Percentiles rank a stretch among this genome's conserved stretches.
These are phyloP conservation scores for Zaprionus davidi DNA, from an alignment of 1,140 invertebrate species.

Conservation along the genomic window DNA sequence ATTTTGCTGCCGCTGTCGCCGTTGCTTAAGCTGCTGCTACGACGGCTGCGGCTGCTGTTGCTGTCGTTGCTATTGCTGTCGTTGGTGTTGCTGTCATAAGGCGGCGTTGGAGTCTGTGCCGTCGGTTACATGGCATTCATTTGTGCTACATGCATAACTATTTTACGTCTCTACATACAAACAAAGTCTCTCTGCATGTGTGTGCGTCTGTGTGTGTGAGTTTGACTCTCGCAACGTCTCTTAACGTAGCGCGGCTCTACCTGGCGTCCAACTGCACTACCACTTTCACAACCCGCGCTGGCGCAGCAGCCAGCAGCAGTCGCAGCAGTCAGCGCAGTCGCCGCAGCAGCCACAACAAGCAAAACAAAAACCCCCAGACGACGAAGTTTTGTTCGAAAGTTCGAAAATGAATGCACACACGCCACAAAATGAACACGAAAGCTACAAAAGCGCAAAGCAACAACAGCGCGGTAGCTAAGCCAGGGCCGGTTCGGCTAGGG, in stretches of 20 bases:
- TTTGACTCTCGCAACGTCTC: neutral
- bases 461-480: neutral
- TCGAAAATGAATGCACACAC: conserved; percentile 71
- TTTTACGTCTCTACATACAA: conserved; percentile 55
- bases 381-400: conserved; percentile 52
- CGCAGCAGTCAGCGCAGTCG: conserved; percentile 33
- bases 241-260: conserved; percentile 28
- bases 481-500: conserved; percentile 62
- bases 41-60: conserved; percentile 9
- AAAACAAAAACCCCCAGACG: conserved; percentile 56
- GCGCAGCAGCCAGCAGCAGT: conserved; percentile 19
- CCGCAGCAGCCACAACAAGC: conserved; percentile 37
- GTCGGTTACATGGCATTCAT: conserved; percentile 68
- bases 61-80: conserved; percentile 39
- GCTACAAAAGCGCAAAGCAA: conserved; percentile 47
- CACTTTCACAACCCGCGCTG: conserved; percentile 66
- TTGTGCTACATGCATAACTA: conserved; percentile 77
- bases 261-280: conserved; percentile 54
- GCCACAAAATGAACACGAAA: conserved; percentile 65
- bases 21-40: neutral
- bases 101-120: conserved; percentile 65
- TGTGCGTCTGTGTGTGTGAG: conserved; percentile 36
- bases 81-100: conserved; percentile 45
- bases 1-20: conserved; percentile 50
- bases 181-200: conserved; percentile 30